A percentile compares a stretch with the other conserved stretches of the same genome.
Evolutionary conservation across 2,888 invertebrate species (phyloP).

Genomic region (Diabrotica balteata): DNA sequence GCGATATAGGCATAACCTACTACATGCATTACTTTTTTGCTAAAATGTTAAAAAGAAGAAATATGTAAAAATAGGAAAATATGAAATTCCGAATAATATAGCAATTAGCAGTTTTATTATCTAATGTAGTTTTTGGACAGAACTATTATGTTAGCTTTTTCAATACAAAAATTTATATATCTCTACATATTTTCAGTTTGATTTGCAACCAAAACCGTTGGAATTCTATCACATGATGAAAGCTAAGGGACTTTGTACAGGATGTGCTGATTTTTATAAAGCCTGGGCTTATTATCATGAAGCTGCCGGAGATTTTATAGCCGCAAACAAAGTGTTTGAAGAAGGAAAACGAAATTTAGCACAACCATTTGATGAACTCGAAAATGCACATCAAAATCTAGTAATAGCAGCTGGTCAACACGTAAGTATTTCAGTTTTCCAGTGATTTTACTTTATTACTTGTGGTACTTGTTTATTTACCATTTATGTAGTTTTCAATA

Average conservation of each 20-base stretch:
- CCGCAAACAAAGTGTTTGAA: slow-evolving; percentile 82
- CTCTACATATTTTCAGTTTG: slow-evolving; percentile 67
- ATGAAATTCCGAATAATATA: no score
- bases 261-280: slow-evolving; percentile 84
- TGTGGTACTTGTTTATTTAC: no score
- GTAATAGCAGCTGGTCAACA: slow-evolving; percentile 58
- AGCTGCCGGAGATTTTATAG: slow-evolving; percentile 78
- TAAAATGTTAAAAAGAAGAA: no score
- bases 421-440: slow-evolving; percentile 42
- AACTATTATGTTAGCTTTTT: no score
- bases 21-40: no score
- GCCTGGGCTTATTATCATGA: slow-evolving; percentile 92
- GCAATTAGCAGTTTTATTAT: no score
- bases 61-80: no score
- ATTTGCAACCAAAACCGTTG: slow-evolving; percentile 75
- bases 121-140: no score
- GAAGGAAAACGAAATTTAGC: slow-evolving; percentile 79
- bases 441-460: no score
- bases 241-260: slow-evolving; percentile 80
- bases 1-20: no score
- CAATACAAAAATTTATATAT: no score
- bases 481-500: no score
- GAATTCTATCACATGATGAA: slow-evolving; percentile 84
- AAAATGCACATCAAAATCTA: slow-evolving; percentile 69
- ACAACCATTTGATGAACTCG: slow-evolving; percentile 79